A percentile compares a stretch with the other conserved stretches of the same genome.
These are phyloP conservation scores for Heliothis virescens DNA, from an alignment of 1,140 invertebrate genomes.

Conservation along the genomic window DNA sequence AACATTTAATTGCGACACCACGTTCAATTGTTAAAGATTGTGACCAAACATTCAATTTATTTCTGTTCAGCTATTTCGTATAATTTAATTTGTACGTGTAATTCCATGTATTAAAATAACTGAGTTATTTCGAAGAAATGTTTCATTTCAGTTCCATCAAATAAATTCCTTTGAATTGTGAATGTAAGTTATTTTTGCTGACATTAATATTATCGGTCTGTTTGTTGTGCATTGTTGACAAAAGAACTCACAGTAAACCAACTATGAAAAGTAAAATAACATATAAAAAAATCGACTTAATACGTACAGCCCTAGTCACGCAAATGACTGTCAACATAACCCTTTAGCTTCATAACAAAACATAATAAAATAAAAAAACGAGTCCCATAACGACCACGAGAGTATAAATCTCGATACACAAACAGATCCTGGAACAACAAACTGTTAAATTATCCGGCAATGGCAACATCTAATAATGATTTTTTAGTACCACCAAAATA, in stretches of 20 bases:
- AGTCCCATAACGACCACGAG: slow-evolving; percentile 1
- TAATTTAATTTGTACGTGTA: too few species aligned
- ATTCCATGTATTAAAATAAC: too few species aligned
- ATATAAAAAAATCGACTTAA: too few species aligned
- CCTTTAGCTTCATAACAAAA: slow-evolving; percentile 22
- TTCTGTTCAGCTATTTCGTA: too few species aligned
- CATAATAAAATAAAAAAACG: slow-evolving; percentile 31
- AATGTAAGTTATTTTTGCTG: too few species aligned
- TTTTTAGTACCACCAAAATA: slow-evolving; percentile 16
- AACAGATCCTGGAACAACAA: slow-evolving; percentile 34
- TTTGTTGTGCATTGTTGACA: too few species aligned
- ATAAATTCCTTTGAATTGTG: too few species aligned
- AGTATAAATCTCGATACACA: not conserved
- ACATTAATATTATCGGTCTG: too few species aligned
- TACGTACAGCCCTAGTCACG: too few species aligned
- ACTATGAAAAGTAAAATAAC: too few species aligned
- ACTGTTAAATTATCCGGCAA: slow-evolving; percentile 16
- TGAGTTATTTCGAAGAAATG: not conserved
- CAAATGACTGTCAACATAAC: slow-evolving; percentile 1
- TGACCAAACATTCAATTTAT: not conserved
- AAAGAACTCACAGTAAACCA: too few species aligned
- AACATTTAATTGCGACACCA: slow-evolving; percentile 11
- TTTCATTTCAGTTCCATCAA: too few species aligned
- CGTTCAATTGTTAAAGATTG: not conserved
- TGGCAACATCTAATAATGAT: not conserved